Evolutionary conservation across 2,888 invertebrate species (phyloP).

Genomic region (Oscheius sp.): DNA sequence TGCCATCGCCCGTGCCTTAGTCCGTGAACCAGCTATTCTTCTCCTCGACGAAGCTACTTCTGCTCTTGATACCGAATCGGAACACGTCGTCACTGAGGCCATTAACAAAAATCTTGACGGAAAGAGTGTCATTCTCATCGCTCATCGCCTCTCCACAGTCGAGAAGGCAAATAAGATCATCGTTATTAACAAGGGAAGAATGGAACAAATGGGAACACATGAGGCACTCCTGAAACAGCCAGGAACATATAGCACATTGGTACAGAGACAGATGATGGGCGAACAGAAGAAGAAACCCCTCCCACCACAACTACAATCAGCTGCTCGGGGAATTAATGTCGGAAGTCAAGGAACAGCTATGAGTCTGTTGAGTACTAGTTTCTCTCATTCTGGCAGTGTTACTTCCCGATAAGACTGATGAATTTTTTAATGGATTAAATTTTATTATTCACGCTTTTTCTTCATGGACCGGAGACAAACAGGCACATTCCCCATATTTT

Average conservation of each 20-base stretch:
- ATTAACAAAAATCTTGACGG: constrained; percentile 71
- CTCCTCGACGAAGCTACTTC: constrained; percentile 66
- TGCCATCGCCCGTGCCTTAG: constrained; percentile 62
- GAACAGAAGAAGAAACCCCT: constrained; percentile 40
- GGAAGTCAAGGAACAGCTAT: constrained; percentile 50
- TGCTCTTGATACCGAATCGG: constrained; percentile 65
- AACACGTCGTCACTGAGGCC: constrained; percentile 70
- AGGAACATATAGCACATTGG: constrained; percentile 73
- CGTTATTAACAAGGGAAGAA: constrained; percentile 68
- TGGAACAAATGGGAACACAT: constrained; percentile 74
- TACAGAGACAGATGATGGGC: constrained; percentile 68
- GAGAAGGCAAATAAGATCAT: constrained; percentile 72
- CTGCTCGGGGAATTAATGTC: not conserved
- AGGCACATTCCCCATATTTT: no score
- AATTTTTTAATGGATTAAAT: no score
- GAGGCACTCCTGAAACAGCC: constrained; percentile 71
- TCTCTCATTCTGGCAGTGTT: constrained; percentile 55
- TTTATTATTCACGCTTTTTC: no score
- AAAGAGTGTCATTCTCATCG: constrained; percentile 73
- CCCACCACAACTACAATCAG: not conserved
- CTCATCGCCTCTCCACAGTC: constrained; percentile 73
- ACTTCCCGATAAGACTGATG: constrained; percentile 42
- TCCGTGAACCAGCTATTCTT: constrained; percentile 64
- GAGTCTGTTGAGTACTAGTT: constrained; percentile 48
- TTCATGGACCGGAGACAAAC: no score